Evolutionary conservation across 2,113 vertebrate genomes (phyloP).

Genomic region (Ictalurus punctatus): DNA sequence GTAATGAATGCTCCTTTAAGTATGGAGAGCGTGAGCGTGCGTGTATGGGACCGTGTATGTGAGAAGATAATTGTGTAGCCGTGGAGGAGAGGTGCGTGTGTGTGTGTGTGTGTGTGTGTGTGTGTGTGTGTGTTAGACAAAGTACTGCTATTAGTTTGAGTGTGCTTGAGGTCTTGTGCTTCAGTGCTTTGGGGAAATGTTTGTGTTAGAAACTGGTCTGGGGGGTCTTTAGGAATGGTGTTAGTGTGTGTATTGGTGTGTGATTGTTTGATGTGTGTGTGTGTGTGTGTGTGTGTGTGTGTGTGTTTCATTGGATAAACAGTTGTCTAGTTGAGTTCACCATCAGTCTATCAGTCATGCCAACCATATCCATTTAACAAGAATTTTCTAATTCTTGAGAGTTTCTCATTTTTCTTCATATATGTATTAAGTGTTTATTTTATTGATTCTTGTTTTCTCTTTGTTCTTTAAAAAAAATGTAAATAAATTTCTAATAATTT

Average conservation of each 20-base stretch:
- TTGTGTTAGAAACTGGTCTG: constrained; percentile 14
- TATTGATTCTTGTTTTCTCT: not conserved
- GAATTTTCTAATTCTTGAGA: not conserved
- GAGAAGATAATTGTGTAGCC: not conserved
- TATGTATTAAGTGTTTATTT: not conserved
- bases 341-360: not conserved
- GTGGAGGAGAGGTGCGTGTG: not conserved
- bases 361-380: not conserved
- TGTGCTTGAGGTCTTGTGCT: not conserved
- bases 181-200: constrained; percentile 4
- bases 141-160: constrained; percentile 7
- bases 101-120: constrained; percentile 5
- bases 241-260: constrained; percentile 6
- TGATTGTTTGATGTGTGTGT: not conserved
- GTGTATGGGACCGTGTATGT: not conserved
- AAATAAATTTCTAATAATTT: not conserved
- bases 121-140: not conserved
- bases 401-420: not conserved
- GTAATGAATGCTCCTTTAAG: not conserved
- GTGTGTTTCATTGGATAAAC: not conserved
- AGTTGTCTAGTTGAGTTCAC: not conserved
- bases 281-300: not conserved
- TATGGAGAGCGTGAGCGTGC: not conserved
- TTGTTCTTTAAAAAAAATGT: too few relatives aligned
- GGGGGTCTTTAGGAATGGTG: constrained; percentile 19